phyloP scores from a whole-genome alignment of 2,113 vertebrate species.

The Meleagris gallopavo region DNA sequence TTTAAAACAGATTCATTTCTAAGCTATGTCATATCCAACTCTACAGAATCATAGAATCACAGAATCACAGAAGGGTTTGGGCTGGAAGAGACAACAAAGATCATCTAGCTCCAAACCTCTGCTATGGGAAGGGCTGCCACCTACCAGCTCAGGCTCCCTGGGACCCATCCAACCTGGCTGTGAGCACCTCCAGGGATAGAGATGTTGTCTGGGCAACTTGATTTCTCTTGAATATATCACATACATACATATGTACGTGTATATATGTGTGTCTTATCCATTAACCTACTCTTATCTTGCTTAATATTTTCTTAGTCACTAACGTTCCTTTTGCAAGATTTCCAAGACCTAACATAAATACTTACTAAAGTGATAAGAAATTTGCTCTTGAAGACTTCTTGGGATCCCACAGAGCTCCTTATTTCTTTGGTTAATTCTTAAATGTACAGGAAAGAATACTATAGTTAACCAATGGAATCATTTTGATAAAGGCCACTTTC shows the following conservation, averaged over 20 bases:
- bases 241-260: neutral
- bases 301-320: neutral
- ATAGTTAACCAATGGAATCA: neutral
- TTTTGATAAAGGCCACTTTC: neutral
- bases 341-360: neutral
- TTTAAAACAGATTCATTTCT: neutral
- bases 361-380: neutral
- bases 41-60: neutral
- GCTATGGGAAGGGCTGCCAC: neutral
- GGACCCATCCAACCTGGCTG: neutral
- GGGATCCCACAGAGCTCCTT: neutral
- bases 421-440: neutral
- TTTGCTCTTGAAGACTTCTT: neutral
- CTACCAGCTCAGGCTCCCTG: neutral
- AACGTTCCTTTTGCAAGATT: neutral
- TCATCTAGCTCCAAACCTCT: neutral
- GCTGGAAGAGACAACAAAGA: neutral
- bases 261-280: neutral
- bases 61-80: neutral
- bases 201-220: neutral
- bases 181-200: neutral
- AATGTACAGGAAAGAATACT: neutral
- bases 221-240: neutral
- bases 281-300: neutral
- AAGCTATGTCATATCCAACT: neutral